Percentiles rank a stretch among this genome's conserved stretches.
phyloP scores from a whole-genome alignment of 2,888 invertebrate genomes.

The Eutolmus rufibarbis region DNA sequence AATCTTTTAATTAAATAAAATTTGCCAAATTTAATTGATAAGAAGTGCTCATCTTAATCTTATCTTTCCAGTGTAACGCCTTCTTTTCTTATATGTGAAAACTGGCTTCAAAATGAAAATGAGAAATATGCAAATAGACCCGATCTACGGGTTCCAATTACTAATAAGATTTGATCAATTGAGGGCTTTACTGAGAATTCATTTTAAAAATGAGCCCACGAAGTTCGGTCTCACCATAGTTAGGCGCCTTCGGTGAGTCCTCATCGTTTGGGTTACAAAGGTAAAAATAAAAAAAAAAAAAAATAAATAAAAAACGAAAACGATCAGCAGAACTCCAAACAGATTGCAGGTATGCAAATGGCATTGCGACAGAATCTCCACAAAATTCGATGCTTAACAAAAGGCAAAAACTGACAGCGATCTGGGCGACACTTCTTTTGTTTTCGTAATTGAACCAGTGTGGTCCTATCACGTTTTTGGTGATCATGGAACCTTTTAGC shows the following conservation, averaged over 20 bases:
- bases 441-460: constrained; percentile 59
- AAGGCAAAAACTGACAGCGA: constrained; percentile 50
- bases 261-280: neutral
- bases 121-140: constrained; percentile 29
- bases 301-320: neutral
- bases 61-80: neutral
- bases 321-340: neutral
- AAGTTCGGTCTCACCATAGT: neutral
- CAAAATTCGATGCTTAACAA: constrained; percentile 38
- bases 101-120: neutral
- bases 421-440: constrained; percentile 53
- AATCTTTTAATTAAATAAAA: neutral
- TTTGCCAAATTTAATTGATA: neutral
- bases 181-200: constrained; percentile 26
- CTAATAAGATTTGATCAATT: constrained; percentile 38
- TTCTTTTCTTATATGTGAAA: neutral
- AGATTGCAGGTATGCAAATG: constrained; percentile 40
- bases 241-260: constrained; percentile 22
- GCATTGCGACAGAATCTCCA: constrained; percentile 39
- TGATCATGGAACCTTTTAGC: constrained; percentile 48
- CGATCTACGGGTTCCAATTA: neutral
- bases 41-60: neutral
- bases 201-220: constrained; percentile 7
- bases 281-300: neutral
- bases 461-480: constrained; percentile 55